Evolutionary conservation across 2,888 invertebrate genomes (phyloP).

Genomic region (Lasioglossum oenotherae): DNA sequence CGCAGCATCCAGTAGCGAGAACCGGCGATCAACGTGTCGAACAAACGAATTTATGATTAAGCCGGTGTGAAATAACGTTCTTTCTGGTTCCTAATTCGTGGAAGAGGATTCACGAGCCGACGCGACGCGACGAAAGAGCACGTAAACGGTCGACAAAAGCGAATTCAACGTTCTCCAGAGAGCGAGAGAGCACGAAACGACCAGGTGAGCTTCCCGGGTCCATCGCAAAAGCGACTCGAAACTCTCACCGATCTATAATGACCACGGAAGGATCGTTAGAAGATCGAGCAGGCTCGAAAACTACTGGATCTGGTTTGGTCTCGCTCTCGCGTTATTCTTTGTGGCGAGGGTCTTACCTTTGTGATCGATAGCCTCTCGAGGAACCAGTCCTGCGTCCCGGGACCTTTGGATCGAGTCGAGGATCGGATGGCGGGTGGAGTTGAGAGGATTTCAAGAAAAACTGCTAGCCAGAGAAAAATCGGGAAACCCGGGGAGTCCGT

Average conservation of each 20-base stretch:
- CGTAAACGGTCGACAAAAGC: not conserved
- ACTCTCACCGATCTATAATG: not conserved
- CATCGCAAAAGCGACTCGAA: conserved; percentile 28
- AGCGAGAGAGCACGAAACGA: conserved; percentile 12
- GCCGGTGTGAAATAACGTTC: not conserved
- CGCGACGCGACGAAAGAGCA: not conserved
- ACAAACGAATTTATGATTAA: not conserved
- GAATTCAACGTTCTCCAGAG: not conserved
- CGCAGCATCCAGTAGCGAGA: too few species aligned
- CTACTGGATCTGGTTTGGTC: conserved; percentile 5
- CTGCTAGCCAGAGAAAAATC: not conserved
- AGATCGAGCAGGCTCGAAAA: conserved; percentile 12
- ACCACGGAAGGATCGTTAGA: not conserved
- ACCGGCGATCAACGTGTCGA: not conserved
- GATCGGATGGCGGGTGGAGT: not conserved
- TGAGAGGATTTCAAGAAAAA: not conserved
- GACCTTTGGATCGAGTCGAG: conserved; percentile 7
- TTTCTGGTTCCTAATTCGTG: not conserved
- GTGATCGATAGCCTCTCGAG: conserved; percentile 29
- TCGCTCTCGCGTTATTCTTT: not conserved
- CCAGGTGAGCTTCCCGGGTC: conserved; percentile 29
- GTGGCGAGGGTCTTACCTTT: not conserved
- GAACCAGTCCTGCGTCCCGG: conserved; percentile 29
- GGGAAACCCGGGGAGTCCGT: not conserved
- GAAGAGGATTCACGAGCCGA: not conserved